Evolutionary conservation across 2,113 vertebrate species (phyloP), one percentile per base, ranked within the genome.

Genomic region (Oxygymnocypris stewartii): DNA sequence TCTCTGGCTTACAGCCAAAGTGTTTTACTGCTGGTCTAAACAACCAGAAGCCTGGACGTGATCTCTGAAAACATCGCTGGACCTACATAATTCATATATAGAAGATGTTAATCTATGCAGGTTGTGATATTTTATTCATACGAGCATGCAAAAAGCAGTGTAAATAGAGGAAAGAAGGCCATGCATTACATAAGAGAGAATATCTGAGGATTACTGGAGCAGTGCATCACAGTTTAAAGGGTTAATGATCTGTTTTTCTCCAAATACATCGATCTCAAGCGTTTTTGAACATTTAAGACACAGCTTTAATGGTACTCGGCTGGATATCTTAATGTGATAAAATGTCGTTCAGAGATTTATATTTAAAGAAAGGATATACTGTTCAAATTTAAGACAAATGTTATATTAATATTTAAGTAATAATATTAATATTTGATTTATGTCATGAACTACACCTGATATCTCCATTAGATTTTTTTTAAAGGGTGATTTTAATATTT

Each of bases 141-240:
- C 67, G 7, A 7, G 85, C 12, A 42, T 63, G 47, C 44, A 63
- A 40, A 77, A 12, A 20, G 61, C 28, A 4, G 65, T 67, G 44
- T 23, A 63, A 77, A 87, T 18, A 2, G 14, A 57, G 37, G 31
- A 57, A 18, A 73, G 65, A 54, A 71, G 67, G 11, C 44, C 18
- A 47, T 54, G 16, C 28, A 71, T 69, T 54, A 31, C 25, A 35
- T 78, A 28, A 67, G 4, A 82, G 4, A 59, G n/a, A 25, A 81
- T 65, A 16, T 65, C 13, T 31, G 14, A 57, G 16, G 7, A 54
- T 90, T 89, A 57, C 87, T 90, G 87, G 88, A 87, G 85, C 88
- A 88, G 75, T 86, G 88, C 25, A 31, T 57, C 18, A 16, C 18
- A 37, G 9, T 78, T 78, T 54, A 79, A 37, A 59, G 18, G 10